Conservation (phyloP, 2,797 vertebrate species). For the Acanthurus lineatus region DNA sequence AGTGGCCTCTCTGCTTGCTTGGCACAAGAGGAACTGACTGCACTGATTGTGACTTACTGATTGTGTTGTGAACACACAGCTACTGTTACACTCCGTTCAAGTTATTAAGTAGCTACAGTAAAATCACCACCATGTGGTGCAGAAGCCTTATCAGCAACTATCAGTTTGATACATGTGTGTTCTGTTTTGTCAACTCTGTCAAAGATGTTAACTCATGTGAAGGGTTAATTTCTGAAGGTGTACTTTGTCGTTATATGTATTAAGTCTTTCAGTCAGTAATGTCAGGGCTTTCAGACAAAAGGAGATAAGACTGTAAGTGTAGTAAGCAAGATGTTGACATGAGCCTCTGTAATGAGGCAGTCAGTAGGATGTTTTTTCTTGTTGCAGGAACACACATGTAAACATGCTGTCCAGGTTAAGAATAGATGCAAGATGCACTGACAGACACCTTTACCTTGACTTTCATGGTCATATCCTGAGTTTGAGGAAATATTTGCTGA, state of each 20-base stretch:
- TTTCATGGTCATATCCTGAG: neutral
- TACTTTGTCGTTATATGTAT: neutral
- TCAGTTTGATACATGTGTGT: neutral
- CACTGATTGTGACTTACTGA: slow-evolving; percentile 29
- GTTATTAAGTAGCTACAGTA: slow-evolving; percentile 1
- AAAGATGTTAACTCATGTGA: neutral
- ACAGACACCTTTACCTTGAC: neutral
- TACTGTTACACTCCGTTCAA: neutral
- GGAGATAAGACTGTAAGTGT: no score
- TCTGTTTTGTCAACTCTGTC: neutral
- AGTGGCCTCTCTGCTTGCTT: slow-evolving; percentile 13
- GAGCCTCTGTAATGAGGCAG: neutral
- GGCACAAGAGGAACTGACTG: slow-evolving; percentile 29
- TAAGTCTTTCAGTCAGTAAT: no score
- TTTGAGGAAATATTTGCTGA: neutral
- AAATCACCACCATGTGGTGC: neutral
- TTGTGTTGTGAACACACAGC: slow-evolving; percentile 12
- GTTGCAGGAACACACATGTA: neutral
- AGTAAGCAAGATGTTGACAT: neutral
- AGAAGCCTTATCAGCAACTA: neutral
- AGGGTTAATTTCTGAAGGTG: neutral
- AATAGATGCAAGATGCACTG: neutral
- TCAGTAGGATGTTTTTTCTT: neutral
- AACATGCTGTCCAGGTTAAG: neutral
- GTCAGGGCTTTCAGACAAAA: no score